Evolutionary conservation across 2,888 invertebrate genomes (phyloP), one percentile per base, ranked within the genome.

Genomic region (Drosophila parthenogenetica): DNA sequence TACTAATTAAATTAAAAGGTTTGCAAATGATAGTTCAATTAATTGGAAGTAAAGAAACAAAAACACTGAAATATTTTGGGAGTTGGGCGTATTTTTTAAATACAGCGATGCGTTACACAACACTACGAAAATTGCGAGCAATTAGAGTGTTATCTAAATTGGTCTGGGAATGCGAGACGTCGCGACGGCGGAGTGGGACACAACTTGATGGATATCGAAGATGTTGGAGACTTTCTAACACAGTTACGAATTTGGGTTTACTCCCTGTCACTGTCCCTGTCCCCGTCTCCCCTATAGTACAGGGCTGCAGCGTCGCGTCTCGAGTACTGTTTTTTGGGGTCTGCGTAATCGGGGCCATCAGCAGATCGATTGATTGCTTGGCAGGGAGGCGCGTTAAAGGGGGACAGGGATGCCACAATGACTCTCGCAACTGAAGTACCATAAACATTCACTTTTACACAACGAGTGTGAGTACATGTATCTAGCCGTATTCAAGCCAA

Each of bases 361-460:
- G 72, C 71, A 64, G 61, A 61, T 61, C 67, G 68, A 70, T 60
- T 32, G 58, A 50, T 60, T 13, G 35, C 11, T 35, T 3, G 35
- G 55, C 32, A 3, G 13, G 35, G 13, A 13, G 35, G 0, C 5
- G 32, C 13, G 7, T 13, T 4, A 35, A 13, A 13, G 35, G 35
- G 35, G 35, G 35, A 7, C 75, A 72, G 68, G 29, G 54, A 72
- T 76, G 61, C 71, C 85, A 78, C 83, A 76, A 78, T 73, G 66
- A 81, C 69, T 80, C 77, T 49, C 58, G 85, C 68, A 69, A 76
- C 62, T 87, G 72, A 81, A 87, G 84, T 79, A 81, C 79, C 87
- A 82, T 85, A 85, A 87, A 84, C 84, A 84, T 84, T 84, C 84
- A 84, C 84, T 84, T 84, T 84, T 84, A 85, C 72, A 46, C 11